A percentile compares a stretch with the other conserved stretches of the same genome.
Evolutionary conservation across 2,888 invertebrate genomes (phyloP).

Genomic region (Agrochola lota): DNA sequence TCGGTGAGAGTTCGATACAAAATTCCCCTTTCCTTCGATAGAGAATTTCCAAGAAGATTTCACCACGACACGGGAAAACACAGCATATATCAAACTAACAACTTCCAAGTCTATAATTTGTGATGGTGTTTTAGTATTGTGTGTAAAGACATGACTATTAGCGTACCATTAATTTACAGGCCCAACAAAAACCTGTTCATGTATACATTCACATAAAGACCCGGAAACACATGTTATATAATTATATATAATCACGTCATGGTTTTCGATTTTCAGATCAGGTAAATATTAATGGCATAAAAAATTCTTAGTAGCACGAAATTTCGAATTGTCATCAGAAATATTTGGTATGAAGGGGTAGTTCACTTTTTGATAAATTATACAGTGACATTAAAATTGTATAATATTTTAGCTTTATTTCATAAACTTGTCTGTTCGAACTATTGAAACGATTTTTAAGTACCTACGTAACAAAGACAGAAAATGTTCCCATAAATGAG

Average conservation of each 20-base stretch:
- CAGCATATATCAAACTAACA: not conserved
- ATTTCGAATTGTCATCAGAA: not conserved
- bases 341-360: not conserved
- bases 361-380: not conserved
- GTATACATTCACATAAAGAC: not conserved
- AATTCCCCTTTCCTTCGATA: not conserved
- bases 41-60: not conserved
- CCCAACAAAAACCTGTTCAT: constrained; percentile 20
- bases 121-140: constrained; percentile 4
- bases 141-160: constrained; percentile 25
- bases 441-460: not conserved
- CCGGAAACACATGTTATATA: constrained; percentile 15
- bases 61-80: not conserved
- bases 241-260: constrained; percentile 28
- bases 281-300: not conserved
- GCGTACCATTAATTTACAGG: constrained; percentile 3
- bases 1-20: not conserved
- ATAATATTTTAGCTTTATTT: not conserved
- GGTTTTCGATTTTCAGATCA: not conserved
- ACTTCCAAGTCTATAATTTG: constrained; percentile 11
- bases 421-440: not conserved
- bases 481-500: not conserved
- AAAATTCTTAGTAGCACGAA: not conserved
- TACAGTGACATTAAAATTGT: not conserved
- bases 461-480: not conserved